phyloP scores from a whole-genome alignment of 1,140 invertebrate species.

The Drosophila lacteicornis region DNA sequence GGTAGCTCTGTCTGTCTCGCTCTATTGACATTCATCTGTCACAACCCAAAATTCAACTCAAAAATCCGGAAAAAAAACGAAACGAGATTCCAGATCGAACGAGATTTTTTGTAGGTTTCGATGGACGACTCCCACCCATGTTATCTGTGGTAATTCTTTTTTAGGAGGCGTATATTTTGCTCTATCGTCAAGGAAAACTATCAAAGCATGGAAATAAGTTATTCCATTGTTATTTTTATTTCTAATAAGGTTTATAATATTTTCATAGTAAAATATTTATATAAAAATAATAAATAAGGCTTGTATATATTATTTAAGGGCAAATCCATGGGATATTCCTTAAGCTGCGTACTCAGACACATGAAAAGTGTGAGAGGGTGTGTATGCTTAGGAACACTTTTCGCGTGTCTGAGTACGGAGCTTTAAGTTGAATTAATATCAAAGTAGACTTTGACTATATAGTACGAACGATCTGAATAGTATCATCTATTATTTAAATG shows the following conservation, averaged over 20 bases:
- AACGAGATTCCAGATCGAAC: conserved; percentile 23
- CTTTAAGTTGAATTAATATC: no score
- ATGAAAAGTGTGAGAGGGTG: no score
- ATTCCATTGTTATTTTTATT: no score
- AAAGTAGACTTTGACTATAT: background rate
- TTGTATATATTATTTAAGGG: no score
- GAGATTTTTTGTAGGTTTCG: background rate
- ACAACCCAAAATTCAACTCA: conserved; percentile 58
- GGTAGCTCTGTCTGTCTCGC: conserved; percentile 7
- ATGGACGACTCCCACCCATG: background rate
- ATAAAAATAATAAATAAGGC: no score
- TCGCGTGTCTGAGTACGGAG: no score
- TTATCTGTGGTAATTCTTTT: conserved; percentile 31
- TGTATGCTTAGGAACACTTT: no score
- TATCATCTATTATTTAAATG: conserved; percentile 16
- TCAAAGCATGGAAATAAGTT: no score
- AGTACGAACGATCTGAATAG: background rate
- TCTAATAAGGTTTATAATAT: no score
- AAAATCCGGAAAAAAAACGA: conserved; percentile 17
- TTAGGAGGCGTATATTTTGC: conserved; percentile 72
- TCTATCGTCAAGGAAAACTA: conserved; percentile 23
- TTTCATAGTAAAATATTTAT: no score
- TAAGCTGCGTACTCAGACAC: no score
- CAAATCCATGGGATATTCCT: no score
- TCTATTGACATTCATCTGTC: conserved; percentile 83